phyloP scores from a whole-genome alignment of 2,113 vertebrate species.

The Hippocampus abdominalis region DNA sequence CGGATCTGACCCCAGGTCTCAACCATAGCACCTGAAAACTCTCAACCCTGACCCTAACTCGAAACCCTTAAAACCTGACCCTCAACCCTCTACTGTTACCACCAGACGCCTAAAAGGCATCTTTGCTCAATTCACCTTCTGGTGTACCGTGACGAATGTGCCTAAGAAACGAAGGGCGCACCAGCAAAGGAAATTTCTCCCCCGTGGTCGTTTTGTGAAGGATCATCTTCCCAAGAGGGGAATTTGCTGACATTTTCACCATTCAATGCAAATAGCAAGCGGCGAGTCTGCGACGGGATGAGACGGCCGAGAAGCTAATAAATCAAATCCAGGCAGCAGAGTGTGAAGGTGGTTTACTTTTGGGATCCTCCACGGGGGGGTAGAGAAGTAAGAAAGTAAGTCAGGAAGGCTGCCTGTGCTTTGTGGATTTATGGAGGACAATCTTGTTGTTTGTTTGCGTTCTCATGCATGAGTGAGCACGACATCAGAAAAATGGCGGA shows the following conservation, averaged over 20 bases:
- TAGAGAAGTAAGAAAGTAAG: neutral
- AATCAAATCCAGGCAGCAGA: slow-evolving; percentile 7
- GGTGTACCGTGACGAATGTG: neutral
- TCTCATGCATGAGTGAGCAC: neutral
- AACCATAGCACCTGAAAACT: neutral
- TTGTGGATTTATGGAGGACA: neutral
- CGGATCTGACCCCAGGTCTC: no score
- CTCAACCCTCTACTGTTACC: neutral
- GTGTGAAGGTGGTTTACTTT: slow-evolving; percentile 11
- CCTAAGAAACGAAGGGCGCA: neutral
- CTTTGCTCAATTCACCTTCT: neutral
- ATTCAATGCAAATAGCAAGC: slow-evolving; percentile 9
- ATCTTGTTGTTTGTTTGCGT: neutral
- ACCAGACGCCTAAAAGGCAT: neutral
- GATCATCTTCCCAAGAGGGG: slow-evolving; percentile 3
- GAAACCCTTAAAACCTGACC: neutral
- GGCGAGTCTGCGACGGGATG: neutral
- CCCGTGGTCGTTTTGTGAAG: neutral
- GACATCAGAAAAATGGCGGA: neutral
- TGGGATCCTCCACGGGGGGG: neutral
- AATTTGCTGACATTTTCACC: slow-evolving; percentile 11
- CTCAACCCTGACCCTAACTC: neutral
- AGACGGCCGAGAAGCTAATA: neutral
- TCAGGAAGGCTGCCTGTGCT: neutral
- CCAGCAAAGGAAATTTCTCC: neutral